Base-by-base conservation (phyloP, 2,113 vertebrate species). In the Nesoenas mayeri region DNA sequence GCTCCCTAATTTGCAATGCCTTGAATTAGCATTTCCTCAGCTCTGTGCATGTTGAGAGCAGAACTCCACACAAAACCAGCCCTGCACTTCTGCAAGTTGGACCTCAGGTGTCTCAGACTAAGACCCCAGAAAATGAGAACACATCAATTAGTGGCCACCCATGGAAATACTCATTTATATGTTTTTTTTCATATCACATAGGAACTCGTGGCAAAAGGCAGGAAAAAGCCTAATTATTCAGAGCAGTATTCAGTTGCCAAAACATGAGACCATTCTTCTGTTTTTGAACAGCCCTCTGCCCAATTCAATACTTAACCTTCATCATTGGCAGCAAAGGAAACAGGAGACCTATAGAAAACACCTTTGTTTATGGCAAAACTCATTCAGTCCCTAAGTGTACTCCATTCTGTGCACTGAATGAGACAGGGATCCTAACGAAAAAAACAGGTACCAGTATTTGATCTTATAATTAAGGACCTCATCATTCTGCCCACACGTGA, bases 141-240 rank as follows among this genome's bases (percentile, higher is more conserved):
- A 50, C 71, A 61, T 79, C 92, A 96, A 95, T 96, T 96, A 96
- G 85, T 42, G 72, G 64, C 92, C 88, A 95, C 92, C 88, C 66
- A 86, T 87, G 77, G 83, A 95, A 96, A 94, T 72, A 18, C 74
- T 91, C 57, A 78, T 92, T 96, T 91, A 87, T 4, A 17, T 20
- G 40, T 65, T 50, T 95, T 93, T 47, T 89, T 94, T 93, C 88
- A 57, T 58, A 48, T 74, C n/a, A 75, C 36, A 70, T 10, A 91
- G 77, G 70, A 95, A 72, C 77, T 62, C 2, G 3, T 69, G 79
- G 91, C 85, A 96, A 85, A 47, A 92, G 91, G 64, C 90, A 96
- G 75, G 65, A 71, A 95, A 95, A 88, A 87, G 80, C 48, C 83
- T 86, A 84, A 51, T 95, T 89, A 77, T 94, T 86, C 79, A 85